These are phyloP conservation scores for Andrena bucephala DNA, from an alignment of 2,888 invertebrate genomes.

Conservation along the genomic window DNA sequence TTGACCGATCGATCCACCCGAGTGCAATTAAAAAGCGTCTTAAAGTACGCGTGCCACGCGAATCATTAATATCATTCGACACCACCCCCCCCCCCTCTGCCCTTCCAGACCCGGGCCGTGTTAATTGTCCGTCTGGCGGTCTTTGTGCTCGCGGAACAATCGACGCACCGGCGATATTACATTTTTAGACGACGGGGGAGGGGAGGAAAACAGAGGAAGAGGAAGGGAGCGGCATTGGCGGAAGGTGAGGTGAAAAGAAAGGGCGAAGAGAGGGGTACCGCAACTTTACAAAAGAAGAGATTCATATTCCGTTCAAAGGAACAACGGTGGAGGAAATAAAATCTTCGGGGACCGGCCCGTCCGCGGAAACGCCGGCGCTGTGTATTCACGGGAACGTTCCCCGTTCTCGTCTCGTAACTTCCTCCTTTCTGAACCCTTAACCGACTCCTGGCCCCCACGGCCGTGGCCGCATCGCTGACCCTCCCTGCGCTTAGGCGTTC, in stretches of 20 bases:
- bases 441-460: slow-evolving; percentile 37
- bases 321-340: slow-evolving; percentile 65
- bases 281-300: slow-evolving; percentile 55
- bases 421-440: slow-evolving; percentile 68
- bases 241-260: background rate
- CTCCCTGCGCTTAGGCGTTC: slow-evolving; percentile 45
- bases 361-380: slow-evolving; percentile 38
- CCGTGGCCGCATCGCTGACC: slow-evolving; percentile 57
- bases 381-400: slow-evolving; percentile 48
- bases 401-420: slow-evolving; percentile 59
- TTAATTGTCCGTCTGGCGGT: slow-evolving; percentile 33
- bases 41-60: background rate
- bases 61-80: slow-evolving; percentile 36
- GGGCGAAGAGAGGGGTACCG: background rate
- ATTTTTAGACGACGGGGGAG: slow-evolving; percentile 32
- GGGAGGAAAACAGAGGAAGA: background rate
- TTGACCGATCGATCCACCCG: slow-evolving; percentile 39
- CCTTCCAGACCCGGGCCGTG: slow-evolving; percentile 2
- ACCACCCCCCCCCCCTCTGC: background rate
- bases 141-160: slow-evolving; percentile 42
- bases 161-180: slow-evolving; percentile 58
- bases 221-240: background rate
- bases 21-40: slow-evolving; percentile 33
- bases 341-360: slow-evolving; percentile 51
- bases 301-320: slow-evolving; percentile 65